Percentiles rank a stretch among this genome's conserved stretches.
Conservation (phyloP, 2,888 invertebrate species). For the Troides aeacus region DNA sequence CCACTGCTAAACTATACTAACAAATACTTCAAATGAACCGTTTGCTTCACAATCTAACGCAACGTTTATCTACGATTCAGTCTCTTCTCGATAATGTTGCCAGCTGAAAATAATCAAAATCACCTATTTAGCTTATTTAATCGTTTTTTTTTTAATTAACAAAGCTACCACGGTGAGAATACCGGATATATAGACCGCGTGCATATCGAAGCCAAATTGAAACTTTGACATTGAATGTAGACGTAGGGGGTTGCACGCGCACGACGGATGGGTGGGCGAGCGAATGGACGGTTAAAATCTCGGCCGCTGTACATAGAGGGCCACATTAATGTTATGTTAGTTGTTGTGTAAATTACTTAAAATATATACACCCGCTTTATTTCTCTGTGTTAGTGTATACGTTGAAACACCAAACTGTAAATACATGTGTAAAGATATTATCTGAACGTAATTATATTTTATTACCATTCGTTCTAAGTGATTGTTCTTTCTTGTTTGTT, state of each 20-base stretch:
- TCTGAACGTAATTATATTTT: constrained; percentile 74
- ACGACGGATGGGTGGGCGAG: constrained; percentile 36
- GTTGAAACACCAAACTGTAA: constrained; percentile 79
- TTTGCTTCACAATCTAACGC: too few relatives aligned
- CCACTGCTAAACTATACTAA: too few relatives aligned
- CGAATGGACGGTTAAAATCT: constrained; percentile 42
- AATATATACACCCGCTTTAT: constrained; percentile 58
- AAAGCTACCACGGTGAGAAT: constrained; percentile 13
- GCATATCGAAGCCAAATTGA: constrained; percentile 76
- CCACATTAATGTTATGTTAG: constrained; percentile 56
- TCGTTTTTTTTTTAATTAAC: constrained; percentile 40
- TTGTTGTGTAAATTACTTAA: constrained; percentile 70
- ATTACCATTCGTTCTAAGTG: constrained; percentile 78
- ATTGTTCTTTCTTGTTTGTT: constrained; percentile 78
- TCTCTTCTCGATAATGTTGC: constrained; percentile 34
- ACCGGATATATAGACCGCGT: constrained; percentile 51
- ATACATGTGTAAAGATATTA: constrained; percentile 78
- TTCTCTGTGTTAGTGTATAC: constrained; percentile 72
- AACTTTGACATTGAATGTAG: constrained; percentile 51
- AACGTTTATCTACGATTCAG: too few relatives aligned
- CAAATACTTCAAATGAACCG: too few relatives aligned
- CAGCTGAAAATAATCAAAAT: constrained; percentile 41
- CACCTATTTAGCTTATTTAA: constrained; percentile 51
- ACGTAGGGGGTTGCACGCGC: constrained; percentile 30
- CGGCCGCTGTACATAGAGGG: constrained; percentile 61